These are phyloP conservation scores for Fregata magnificens DNA, from an alignment of 2,113 vertebrate species.

Conservation along the genomic window DNA sequence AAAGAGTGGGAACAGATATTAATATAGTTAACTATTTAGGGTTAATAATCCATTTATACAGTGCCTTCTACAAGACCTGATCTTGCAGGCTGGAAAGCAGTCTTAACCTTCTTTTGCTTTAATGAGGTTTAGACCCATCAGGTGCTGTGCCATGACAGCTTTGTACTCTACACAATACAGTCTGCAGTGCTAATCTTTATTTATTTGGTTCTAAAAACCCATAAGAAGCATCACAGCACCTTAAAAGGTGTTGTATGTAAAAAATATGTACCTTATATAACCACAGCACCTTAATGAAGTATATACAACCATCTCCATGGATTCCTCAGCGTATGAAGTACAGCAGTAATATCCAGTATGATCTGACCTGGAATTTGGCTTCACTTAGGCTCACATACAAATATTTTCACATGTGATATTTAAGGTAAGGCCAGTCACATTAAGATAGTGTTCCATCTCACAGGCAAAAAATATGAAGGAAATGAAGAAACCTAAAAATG, in stretches of 20 bases:
- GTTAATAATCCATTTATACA: conserved; percentile 56
- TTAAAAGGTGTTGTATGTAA: too few species aligned
- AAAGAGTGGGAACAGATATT: conserved; percentile 22
- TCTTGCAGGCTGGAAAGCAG: background rate
- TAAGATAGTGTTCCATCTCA: background rate
- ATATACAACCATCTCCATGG: background rate
- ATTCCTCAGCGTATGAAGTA: background rate
- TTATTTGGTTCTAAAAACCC: background rate
- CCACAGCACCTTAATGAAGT: background rate
- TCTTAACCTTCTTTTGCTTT: background rate
- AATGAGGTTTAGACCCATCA: background rate
- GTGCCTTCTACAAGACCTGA: background rate
- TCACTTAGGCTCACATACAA: background rate
- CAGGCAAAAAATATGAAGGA: background rate
- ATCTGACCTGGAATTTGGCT: background rate
- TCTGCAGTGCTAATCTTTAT: background rate
- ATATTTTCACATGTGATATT: background rate
- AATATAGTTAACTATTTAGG: conserved; percentile 36
- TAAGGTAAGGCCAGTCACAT: background rate
- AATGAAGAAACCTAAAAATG: background rate
- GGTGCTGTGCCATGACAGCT: background rate
- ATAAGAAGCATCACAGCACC: background rate
- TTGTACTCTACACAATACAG: background rate
- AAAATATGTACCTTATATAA: background rate
- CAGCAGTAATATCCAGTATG: background rate